Percentiles rank a stretch among this genome's conserved stretches.
Evolutionary conservation across 2,113 vertebrate species (phyloP).

Genomic region (Epinephelus lanceolatus): DNA sequence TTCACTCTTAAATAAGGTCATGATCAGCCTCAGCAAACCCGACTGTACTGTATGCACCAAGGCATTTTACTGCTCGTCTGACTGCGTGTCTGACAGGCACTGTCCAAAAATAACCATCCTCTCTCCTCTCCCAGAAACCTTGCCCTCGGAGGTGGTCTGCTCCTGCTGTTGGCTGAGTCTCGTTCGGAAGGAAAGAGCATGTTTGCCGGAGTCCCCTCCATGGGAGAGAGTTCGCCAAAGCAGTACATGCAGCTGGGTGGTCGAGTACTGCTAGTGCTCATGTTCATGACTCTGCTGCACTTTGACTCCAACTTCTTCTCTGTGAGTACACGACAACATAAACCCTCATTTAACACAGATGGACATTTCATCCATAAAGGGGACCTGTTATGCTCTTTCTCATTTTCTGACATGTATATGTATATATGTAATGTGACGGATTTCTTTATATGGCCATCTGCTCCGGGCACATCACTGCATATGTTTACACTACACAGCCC

Average conservation of each 20-base stretch:
- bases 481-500: too few relatives aligned
- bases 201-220: conserved; percentile 97
- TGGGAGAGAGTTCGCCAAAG: conserved; percentile 96
- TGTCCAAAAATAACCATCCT: conserved; percentile 25
- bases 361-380: not conserved
- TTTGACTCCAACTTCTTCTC: conserved; percentile 95
- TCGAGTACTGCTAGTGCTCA: conserved; percentile 94
- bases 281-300: conserved; percentile 99
- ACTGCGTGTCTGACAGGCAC: not conserved
- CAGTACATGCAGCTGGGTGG: conserved; percentile 99
- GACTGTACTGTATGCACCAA: not conserved
- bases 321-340: conserved; percentile 83
- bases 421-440: too few relatives aligned
- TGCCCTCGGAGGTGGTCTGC: conserved; percentile 94
- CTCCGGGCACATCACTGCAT: too few relatives aligned
- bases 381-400: too few relatives aligned
- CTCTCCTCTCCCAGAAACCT: conserved; percentile 87
- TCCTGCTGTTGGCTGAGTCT: conserved; percentile 95
- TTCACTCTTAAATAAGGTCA: not conserved
- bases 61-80: not conserved
- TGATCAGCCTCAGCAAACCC: not conserved
- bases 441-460: too few relatives aligned
- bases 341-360: not conserved
- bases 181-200: conserved; percentile 98
- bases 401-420: too few relatives aligned